A percentile compares a stretch with the other conserved stretches of the same genome.
phyloP scores from a whole-genome alignment of 2,888 invertebrate genomes.

The Acrobasis repandana region DNA sequence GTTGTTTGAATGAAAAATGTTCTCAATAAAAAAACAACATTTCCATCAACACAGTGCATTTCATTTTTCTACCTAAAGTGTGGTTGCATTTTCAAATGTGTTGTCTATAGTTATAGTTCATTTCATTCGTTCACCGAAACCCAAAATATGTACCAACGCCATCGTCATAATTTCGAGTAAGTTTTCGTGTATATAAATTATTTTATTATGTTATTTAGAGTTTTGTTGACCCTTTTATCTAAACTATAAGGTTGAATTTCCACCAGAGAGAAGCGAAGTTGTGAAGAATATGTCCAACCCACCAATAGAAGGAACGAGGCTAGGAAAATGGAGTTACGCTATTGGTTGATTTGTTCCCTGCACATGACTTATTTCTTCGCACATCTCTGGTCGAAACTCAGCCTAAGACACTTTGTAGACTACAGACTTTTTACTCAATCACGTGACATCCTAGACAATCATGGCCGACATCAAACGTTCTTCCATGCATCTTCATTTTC shows the following conservation, averaged over 20 bases:
- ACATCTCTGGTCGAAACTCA: too few species aligned
- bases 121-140: slow-evolving; percentile 24
- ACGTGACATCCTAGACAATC: too few species aligned
- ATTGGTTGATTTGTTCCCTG: too few species aligned
- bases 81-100: slow-evolving; percentile 46
- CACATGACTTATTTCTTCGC: too few species aligned
- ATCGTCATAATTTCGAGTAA: slow-evolving; percentile 44
- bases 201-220: slow-evolving; percentile 57
- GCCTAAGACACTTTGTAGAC: too few species aligned
- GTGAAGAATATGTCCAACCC: too few species aligned
- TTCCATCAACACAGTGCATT: slow-evolving; percentile 57
- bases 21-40: slow-evolving; percentile 32
- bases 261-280: too few species aligned
- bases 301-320: too few species aligned
- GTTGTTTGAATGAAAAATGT: slow-evolving; percentile 10
- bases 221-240: slow-evolving; percentile 65
- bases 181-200: slow-evolving; percentile 72
- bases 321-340: too few species aligned
- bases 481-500: too few species aligned
- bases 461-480: too few species aligned
- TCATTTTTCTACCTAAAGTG: slow-evolving; percentile 37
- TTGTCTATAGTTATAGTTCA: slow-evolving; percentile 28
- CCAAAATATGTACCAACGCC: slow-evolving; percentile 30
- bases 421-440: too few species aligned
- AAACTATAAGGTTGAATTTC: not conserved